Evolutionary conservation across 2,113 vertebrate species (phyloP).

Genomic region (Eretmochelys imbricata): DNA sequence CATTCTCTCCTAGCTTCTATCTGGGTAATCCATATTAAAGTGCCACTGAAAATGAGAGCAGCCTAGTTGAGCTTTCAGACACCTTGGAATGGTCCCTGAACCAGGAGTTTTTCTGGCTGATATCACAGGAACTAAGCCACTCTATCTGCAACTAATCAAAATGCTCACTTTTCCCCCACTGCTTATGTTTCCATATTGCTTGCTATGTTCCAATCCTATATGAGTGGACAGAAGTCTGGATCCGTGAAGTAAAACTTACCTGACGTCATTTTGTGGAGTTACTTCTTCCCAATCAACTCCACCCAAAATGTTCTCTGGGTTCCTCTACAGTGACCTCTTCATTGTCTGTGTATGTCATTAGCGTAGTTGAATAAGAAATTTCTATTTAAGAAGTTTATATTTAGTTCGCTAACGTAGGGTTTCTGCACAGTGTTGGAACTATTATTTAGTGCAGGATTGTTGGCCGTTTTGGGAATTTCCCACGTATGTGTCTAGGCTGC

Average conservation of each 20-base stretch:
- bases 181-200: neutral
- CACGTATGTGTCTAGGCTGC: neutral
- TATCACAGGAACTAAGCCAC: neutral
- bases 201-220: neutral
- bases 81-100: neutral
- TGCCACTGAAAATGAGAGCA: neutral
- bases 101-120: neutral
- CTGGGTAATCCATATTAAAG: neutral
- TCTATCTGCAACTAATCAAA: neutral
- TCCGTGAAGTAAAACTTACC: neutral
- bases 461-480: neutral
- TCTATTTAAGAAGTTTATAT: neutral
- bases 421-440: neutral
- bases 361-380: neutral
- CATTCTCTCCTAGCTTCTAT: too few relatives aligned
- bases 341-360: neutral
- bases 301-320: neutral
- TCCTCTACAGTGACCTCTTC: neutral
- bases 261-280: neutral
- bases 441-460: neutral
- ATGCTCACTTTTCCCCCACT: neutral
- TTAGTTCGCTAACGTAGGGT: neutral
- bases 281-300: neutral
- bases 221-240: neutral
- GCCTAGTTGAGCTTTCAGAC: neutral